Percentiles rank a stretch among this genome's conserved stretches.
Conservation (phyloP, 2,113 vertebrate species). For the Ciconia maguari region DNA sequence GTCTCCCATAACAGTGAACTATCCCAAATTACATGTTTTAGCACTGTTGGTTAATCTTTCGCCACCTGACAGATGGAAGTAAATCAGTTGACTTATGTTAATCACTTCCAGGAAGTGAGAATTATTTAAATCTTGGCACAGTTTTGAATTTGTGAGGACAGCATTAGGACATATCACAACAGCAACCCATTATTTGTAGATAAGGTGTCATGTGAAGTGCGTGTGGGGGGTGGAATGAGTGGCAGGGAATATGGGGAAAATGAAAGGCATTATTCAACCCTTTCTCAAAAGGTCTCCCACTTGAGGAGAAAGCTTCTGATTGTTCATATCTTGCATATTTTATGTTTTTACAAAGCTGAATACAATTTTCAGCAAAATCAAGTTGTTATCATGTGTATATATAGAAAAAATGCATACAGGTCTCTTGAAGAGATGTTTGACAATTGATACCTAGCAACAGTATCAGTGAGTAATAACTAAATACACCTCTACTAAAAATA, state of each 20-base stretch:
- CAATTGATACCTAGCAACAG: not conserved
- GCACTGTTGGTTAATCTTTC: conserved; percentile 64
- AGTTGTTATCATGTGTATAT: not conserved
- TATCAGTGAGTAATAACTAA: not conserved
- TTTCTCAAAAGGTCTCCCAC: not conserved
- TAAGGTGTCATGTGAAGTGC: not conserved
- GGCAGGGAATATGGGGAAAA: not conserved
- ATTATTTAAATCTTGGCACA: conserved; percentile 54
- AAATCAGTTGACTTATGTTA: conserved; percentile 52
- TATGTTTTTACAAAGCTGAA: not conserved
- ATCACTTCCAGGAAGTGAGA: conserved; percentile 50
- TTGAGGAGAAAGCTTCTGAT: not conserved
- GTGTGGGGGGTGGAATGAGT: not conserved
- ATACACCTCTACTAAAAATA: not conserved
- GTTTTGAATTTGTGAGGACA: conserved; percentile 28
- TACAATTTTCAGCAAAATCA: not conserved
- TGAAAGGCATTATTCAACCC: not conserved
- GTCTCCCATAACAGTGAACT: conserved; percentile 53
- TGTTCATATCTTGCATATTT: not conserved
- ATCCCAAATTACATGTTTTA: conserved; percentile 63
- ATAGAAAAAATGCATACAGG: not conserved
- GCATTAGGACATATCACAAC: conserved; percentile 5
- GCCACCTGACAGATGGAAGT: conserved; percentile 66
- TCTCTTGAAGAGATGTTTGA: not conserved
- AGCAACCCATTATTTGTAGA: conserved; percentile 41